Evolutionary conservation across 2,113 vertebrate species (phyloP), one percentile per base, ranked within the genome.

Genomic region (Myodes glareolus): DNA sequence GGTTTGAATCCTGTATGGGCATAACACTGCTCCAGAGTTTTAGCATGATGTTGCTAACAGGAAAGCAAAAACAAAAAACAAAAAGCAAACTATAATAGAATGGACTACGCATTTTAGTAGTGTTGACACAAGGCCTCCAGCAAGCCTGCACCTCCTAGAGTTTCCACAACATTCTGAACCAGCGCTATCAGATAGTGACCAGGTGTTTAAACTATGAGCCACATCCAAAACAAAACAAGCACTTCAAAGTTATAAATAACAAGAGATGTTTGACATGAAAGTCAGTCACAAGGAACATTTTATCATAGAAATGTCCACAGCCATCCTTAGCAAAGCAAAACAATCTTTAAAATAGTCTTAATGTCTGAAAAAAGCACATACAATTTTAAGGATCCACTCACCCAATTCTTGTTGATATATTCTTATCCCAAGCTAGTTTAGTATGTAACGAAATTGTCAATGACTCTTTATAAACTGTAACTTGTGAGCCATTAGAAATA

Each of bases 371-470:
- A 97, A 97, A 82, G 94, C 94, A 96, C 29, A 2, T 61, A 63
- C 81, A 92, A 94, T 94, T 98, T 98, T 97, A 94, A 89, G 92
- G 77, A 92, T 87, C 50, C 94, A 95, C 98, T 98, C 90, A 96
- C 94, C 94, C 92, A 97, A 72, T 96, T 98, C 47, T 97, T 93
- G 97, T 97, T 98, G 95, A 97, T 96, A 98, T 88, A 45, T 96
- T 96, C 94, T 97, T 92, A 97, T n/a, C 82, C 92, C 68, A 96
- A 0, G 7, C 88, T 86, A 88, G 82, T 93, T 95, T 73, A 70
- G 7, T 93, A 88, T 81, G n/a, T 80, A 98, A 92, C 84, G 92
- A 98, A 97, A 96, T 42, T 94, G 97, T 94, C 50, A 94, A 36
- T 80, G 78, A 93, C n/a, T 82, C 88, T 47, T 85, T 92, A 84